Evolutionary conservation across 2,888 invertebrate genomes (phyloP), one percentile per base, ranked within the genome.

Genomic region (Sylvicola fuscatus): DNA sequence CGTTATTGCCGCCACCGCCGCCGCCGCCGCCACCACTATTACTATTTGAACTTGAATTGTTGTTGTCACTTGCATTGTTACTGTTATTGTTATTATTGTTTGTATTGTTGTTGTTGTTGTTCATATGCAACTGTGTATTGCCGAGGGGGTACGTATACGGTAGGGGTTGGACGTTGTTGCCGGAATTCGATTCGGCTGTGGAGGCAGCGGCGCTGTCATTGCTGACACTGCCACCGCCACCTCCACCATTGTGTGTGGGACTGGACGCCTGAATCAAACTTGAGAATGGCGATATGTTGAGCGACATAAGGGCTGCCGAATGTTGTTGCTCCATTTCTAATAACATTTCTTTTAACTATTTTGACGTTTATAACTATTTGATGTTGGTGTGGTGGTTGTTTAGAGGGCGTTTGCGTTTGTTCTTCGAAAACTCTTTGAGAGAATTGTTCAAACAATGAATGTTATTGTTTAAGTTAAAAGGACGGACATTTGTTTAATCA

Each of bases 231-330:
- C 10, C 36, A 28, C 14, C 11, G 27, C 14, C 27, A 15, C 29
- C 30, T 13, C 21, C 57, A 48, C 53, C 57, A 45, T 51, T 54
- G 49, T 51, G 61, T 45, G 56, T 15, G n/a, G 70, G 73, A 51
- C 77, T 77, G 47, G 73, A 70, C 47, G 73, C 73, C 45, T 79
- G 77, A 52, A 75, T 78, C 47, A 72, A 64, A 52, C 69, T 70
- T 54, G 76, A 76, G 61, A 82, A 84, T 48, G 83, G 79, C 64
- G 82, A 80, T 77, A 84, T 81, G 66, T 80, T 83, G 54, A 83
- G 71, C 61, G 82, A 81, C 68, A 82, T 76, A 65, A 83, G 70
- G 67, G 79, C 74, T 62, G 71, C 67, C 47, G 71, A 65, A 60
- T 72, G 69, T 64, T 72, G 70, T 62, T 79, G 81, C 66, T 84